A percentile compares a stretch with the other conserved stretches of the same genome.
Conservation (phyloP, 2,888 invertebrate genomes). For the Tubulanus polymorphus region DNA sequence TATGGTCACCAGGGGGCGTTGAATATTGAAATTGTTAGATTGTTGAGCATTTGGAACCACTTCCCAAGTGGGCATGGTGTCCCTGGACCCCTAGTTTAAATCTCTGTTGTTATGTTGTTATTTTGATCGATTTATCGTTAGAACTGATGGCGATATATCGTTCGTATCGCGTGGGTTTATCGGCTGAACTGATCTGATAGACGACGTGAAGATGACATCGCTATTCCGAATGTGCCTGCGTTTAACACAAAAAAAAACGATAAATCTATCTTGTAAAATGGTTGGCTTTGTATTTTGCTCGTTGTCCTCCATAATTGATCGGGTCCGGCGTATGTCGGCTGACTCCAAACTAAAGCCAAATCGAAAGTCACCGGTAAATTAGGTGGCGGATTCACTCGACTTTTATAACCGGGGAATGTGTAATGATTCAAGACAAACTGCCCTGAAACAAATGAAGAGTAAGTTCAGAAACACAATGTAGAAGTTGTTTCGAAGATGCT, state of each 20-base stretch:
- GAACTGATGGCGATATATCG: no score
- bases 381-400: slow-evolving; percentile 41
- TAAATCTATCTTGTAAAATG: no score
- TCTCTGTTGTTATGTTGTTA: not conserved
- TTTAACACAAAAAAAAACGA: no score
- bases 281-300: no score
- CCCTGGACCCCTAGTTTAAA: no score
- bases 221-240: slow-evolving; percentile 49
- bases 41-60: no score
- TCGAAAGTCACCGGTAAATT: slow-evolving; percentile 44
- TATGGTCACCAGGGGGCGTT: no score
- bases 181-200: slow-evolving; percentile 41
- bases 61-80: no score
- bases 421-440: slow-evolving; percentile 48
- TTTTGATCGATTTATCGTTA: no score
- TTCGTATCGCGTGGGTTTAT: slow-evolving; percentile 19
- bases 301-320: slow-evolving; percentile 54
- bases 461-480: no score
- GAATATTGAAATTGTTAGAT: no score
- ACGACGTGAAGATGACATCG: slow-evolving; percentile 54
- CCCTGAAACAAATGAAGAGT: slow-evolving; percentile 36
- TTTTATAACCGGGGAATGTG: slow-evolving; percentile 37
- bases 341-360: slow-evolving; percentile 50
- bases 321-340: slow-evolving; percentile 53
- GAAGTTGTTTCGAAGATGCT: no score